Base-by-base conservation (phyloP, 2,888 invertebrate genomes). In the Caenorhabditis parvicauda region DNA sequence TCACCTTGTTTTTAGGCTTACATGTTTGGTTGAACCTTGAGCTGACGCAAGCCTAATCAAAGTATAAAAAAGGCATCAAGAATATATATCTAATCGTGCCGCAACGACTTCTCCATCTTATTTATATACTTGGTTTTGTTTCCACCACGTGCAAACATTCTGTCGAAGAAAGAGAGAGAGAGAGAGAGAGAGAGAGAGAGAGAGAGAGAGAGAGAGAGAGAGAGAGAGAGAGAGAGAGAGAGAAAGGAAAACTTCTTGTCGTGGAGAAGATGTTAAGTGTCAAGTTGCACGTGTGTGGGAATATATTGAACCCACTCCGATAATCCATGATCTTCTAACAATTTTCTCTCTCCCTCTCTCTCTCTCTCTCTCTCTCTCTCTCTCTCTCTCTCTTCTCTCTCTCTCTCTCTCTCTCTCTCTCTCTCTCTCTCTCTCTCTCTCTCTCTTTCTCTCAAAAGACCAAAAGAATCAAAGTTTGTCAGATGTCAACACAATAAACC, bases 381-480 rank as follows among this genome's bases (percentile, higher is more conserved):
- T 29, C n/a, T 46, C 19, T 25, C 45, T 48, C 47, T 52, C 32
- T 28, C 41, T 43, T 39, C 24, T 49, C 25, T 41, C 51, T 22
- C 5, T 24, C 27, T 51, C 29, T 24, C 3, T 24, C 17, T 37
- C 41, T 39, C 51, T 50, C 27, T 42, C 29, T 45, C 44, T 29
- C 44, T 22, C 27, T 32, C 35, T 43, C 46, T 42, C 44, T 37
- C 19, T n/a, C 43, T 52, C 38, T 37, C 22, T 32, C n/a, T 44
- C 38, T 29, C 17, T 57, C 47, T 54, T 22, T 21, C 52, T 29
- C 45, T 28, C 43, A 32, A 28, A 22, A 22, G 14, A 24, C 32
- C 47, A 7, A 35, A 48, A 43, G 47, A 46, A 53, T 51, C 50
- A 47, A 47, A 42, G 28, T 54, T 49, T 41, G 29, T 46, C 53